These are phyloP conservation scores for Nipponacmea schrenckii DNA, from an alignment of 2,888 invertebrate genomes.

Conservation along the genomic window DNA sequence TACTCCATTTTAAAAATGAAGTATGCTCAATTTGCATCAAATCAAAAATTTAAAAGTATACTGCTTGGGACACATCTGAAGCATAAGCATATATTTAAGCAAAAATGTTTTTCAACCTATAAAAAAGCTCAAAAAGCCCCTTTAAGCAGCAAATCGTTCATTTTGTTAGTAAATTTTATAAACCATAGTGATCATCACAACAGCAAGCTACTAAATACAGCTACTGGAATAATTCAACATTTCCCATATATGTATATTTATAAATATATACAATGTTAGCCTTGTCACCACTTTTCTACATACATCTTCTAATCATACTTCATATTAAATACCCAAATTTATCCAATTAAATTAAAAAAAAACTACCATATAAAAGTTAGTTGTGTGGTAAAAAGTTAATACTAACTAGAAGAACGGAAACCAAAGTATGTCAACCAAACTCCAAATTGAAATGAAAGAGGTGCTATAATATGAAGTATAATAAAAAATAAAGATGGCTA, in stretches of 20 bases:
- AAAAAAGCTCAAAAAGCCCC: too few relatives aligned
- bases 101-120: too few relatives aligned
- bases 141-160: too few relatives aligned
- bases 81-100: too few relatives aligned
- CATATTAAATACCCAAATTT: background rate
- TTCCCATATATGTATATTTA: background rate
- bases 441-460: background rate
- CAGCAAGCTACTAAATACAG: background rate
- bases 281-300: background rate
- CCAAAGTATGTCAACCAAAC: background rate
- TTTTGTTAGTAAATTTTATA: too few relatives aligned
- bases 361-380: too few relatives aligned
- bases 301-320: background rate
- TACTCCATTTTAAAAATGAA: too few relatives aligned
- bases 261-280: background rate
- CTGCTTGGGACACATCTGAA: too few relatives aligned
- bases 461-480: background rate
- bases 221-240: too few relatives aligned
- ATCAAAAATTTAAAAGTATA: too few relatives aligned
- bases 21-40: too few relatives aligned
- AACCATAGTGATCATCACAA: background rate
- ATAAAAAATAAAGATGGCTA: background rate
- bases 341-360: too few relatives aligned
- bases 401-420: background rate
- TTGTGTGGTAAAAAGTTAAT: background rate